These are phyloP conservation scores for Tychaedon coryphoeus DNA, from an alignment of 2,113 vertebrate genomes.

Conservation along the genomic window DNA sequence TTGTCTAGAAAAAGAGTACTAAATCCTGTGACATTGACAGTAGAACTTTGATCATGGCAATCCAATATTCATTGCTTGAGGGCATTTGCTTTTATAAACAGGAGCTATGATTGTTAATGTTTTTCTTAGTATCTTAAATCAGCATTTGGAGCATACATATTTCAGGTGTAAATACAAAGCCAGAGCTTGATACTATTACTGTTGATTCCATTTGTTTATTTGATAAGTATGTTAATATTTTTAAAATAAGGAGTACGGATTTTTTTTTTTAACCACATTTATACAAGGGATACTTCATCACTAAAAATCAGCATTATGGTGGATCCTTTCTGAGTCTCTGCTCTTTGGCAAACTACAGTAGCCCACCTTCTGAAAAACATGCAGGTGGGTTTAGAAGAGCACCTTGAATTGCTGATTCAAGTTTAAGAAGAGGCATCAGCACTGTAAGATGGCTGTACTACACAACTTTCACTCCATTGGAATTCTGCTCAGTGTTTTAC, in stretches of 20 bases:
- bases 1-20: not conserved
- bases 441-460: not conserved
- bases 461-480: not conserved
- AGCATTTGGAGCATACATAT: not conserved
- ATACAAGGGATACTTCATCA: not conserved
- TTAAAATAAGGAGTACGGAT: not conserved
- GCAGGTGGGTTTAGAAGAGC: not conserved
- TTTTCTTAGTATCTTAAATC: not conserved
- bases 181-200: not conserved
- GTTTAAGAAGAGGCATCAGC: not conserved
- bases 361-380: not conserved
- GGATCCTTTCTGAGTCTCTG: not conserved
- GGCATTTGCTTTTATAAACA: not conserved
- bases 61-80: not conserved
- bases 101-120: not conserved
- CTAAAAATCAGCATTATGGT: not conserved
- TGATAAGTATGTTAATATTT: conserved; percentile 21
- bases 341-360: not conserved
- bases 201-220: not conserved
- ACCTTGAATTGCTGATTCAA: not conserved
- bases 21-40: not conserved
- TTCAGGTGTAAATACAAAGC: not conserved
- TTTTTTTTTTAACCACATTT: not conserved
- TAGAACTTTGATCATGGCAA: not conserved
- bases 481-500: conserved; percentile 4